A percentile compares a stretch with the other conserved stretches of the same genome.
Conservation (phyloP, 1,140 invertebrate genomes). For the Hypothenemus hampei region DNA sequence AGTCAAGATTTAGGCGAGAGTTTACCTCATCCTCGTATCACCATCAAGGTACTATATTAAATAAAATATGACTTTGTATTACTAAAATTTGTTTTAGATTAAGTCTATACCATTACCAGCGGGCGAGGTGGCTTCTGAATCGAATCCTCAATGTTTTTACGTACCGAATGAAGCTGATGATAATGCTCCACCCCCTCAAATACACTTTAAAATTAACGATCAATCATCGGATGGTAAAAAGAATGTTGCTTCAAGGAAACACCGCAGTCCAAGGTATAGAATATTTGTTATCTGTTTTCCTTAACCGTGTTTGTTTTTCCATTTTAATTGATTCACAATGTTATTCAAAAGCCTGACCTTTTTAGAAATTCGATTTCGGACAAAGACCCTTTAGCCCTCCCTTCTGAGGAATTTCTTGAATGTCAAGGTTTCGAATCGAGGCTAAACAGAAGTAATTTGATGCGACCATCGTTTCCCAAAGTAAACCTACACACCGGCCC, state of each 20-base stretch:
- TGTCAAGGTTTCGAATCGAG: neutral
- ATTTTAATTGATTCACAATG: neutral
- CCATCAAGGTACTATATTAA: conserved; percentile 58
- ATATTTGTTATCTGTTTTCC: neutral
- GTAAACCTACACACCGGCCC: neutral
- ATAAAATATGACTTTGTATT: neutral
- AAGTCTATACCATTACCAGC: conserved; percentile 75
- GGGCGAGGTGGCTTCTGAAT: conserved; percentile 55
- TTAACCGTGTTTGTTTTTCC: neutral
- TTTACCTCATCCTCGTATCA: conserved; percentile 64
- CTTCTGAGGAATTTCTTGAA: conserved; percentile 2
- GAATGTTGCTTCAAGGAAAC: conserved; percentile 9
- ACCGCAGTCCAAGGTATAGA: conserved; percentile 23
- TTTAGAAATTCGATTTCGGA: conserved; percentile 6
- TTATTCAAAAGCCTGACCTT: neutral
- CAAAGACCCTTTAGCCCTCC: conserved; percentile 11
- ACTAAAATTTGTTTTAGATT: conserved; percentile 52
- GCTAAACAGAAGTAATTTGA: conserved; percentile 3
- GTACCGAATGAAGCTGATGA: conserved; percentile 66
- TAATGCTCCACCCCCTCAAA: conserved; percentile 52
- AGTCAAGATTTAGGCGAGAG: conserved; percentile 60
- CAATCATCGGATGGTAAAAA: neutral
- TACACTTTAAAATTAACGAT: conserved; percentile 27
- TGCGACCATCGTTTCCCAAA: conserved; percentile 45
- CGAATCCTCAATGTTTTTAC: conserved; percentile 65